Base-by-base conservation (phyloP, 2,113 vertebrate genomes). In the Meriones unguiculatus region DNA sequence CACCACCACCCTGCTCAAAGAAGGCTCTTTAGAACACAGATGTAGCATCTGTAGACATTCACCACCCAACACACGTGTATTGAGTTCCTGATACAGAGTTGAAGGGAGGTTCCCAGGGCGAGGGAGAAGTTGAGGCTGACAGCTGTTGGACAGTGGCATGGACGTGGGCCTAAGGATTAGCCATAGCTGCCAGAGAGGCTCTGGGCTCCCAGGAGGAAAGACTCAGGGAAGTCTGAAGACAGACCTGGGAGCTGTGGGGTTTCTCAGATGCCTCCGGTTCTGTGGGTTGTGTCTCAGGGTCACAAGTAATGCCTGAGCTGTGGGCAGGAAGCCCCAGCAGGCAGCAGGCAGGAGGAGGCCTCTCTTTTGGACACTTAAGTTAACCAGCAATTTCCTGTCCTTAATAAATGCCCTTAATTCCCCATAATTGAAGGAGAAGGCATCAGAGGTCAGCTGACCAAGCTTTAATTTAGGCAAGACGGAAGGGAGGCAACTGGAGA, bases 391-490 rank as follows among this genome's bases (percentile, higher is more conserved):
- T 90, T 97, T 95, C 94, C 94, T 98, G 67, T 52, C 50, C 69
- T 75, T 97, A 32, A 97, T 94, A 89, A 96, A 91, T 72, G 87
- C 92, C 59, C 70, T 90, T 62, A n/a, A 88, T 95, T 95, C 67
- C 87, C 92, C 5, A 0, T 95, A 97, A 97, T 94, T 97, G 95
- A 95, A 95, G 90, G 94, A n/a, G 41, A 88, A 84, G 57, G 20
- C 91, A 41, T 46, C 76, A 82, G 92, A 90, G 90, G 97, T 94
- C 93, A 95, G 92, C 35, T 41, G 54, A 65, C 1, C 65, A 91
- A 93, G 90, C 92, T 95, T 89, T 95, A 96, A 97, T 95, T 85
- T 95, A 94, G 90, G 93, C 95, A 96, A 95, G 84, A 75, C 1
- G 65, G 89, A 97, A 94, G 87, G 92, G 90, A 96, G 89, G 64